Percentiles rank a stretch among this genome's conserved stretches.
Conservation (phyloP, 2,113 vertebrate species). For the Xenus cinereus region DNA sequence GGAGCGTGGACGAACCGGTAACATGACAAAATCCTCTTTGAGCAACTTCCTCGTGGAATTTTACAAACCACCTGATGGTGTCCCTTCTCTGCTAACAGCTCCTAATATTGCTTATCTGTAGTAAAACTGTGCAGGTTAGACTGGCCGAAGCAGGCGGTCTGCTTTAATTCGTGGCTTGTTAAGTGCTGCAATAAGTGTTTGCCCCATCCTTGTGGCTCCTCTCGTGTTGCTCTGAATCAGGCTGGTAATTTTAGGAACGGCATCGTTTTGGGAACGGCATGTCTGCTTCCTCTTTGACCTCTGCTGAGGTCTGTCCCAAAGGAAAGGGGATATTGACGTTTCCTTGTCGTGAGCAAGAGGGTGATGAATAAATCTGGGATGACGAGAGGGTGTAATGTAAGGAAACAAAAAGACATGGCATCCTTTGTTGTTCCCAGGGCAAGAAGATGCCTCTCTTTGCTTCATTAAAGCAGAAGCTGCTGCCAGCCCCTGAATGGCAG, state of each 20-base stretch:
- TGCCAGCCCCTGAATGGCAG: background rate
- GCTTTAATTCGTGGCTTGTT: background rate
- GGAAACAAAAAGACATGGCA: background rate
- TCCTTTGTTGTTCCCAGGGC: background rate
- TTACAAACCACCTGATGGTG: background rate
- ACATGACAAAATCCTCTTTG: background rate
- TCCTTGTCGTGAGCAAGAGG: background rate
- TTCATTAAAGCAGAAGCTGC: background rate
- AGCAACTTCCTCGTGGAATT: conserved; percentile 23
- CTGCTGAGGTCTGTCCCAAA: background rate
- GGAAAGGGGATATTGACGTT: background rate
- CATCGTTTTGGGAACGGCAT: background rate
- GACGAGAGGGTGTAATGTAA: background rate
- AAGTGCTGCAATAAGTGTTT: background rate
- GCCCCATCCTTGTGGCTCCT: rapidly evolving
- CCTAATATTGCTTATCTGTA: background rate
- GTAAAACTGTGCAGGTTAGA: background rate
- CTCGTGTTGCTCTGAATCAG: background rate
- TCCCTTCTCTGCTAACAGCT: background rate
- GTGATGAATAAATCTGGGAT: background rate
- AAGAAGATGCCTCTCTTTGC: background rate
- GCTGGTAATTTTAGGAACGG: background rate
- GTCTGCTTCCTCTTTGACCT: background rate
- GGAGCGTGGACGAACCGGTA: background rate
- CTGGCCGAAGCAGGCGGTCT: background rate